These are phyloP conservation scores for Tichodroma muraria DNA, from an alignment of 2,113 vertebrate species.

Conservation along the genomic window DNA sequence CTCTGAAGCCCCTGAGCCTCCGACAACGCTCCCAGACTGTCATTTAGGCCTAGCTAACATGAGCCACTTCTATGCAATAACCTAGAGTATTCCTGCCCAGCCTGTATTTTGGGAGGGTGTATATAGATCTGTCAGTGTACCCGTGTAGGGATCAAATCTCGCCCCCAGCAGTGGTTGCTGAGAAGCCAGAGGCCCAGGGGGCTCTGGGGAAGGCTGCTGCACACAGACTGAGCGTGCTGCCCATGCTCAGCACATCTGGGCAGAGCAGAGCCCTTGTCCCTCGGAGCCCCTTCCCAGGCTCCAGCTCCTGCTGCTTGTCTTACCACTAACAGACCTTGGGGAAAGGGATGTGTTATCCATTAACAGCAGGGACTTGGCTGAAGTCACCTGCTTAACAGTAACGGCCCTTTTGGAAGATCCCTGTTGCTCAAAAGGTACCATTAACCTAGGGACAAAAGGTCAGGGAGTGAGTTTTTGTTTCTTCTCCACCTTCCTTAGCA, in stretches of 20 bases:
- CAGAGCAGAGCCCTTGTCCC: background rate
- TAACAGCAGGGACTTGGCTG: background rate
- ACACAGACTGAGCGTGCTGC: background rate
- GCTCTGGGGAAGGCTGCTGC: background rate
- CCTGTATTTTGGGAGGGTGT: background rate
- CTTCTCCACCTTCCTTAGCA: background rate
- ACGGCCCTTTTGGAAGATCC: background rate
- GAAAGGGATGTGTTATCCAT: background rate
- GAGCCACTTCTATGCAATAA: conserved; percentile 72
- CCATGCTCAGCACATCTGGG: background rate
- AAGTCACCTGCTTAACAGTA: background rate
- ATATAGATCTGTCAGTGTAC: background rate
- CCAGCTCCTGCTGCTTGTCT: background rate
- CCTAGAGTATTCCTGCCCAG: conserved; percentile 24
- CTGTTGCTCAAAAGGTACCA: background rate
- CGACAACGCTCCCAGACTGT: conserved; percentile 78
- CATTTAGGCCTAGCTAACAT: conserved; percentile 42
- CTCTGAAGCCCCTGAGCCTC: conserved; percentile 44
- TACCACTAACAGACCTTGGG: background rate
- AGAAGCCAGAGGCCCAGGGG: background rate
- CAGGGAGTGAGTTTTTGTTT: background rate
- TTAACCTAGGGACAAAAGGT: background rate
- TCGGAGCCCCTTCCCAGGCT: background rate
- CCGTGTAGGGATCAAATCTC: background rate
- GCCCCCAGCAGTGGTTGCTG: background rate